Evolutionary conservation across 2,797 vertebrate genomes (phyloP).

Genomic region (Centropyge bicolor): DNA sequence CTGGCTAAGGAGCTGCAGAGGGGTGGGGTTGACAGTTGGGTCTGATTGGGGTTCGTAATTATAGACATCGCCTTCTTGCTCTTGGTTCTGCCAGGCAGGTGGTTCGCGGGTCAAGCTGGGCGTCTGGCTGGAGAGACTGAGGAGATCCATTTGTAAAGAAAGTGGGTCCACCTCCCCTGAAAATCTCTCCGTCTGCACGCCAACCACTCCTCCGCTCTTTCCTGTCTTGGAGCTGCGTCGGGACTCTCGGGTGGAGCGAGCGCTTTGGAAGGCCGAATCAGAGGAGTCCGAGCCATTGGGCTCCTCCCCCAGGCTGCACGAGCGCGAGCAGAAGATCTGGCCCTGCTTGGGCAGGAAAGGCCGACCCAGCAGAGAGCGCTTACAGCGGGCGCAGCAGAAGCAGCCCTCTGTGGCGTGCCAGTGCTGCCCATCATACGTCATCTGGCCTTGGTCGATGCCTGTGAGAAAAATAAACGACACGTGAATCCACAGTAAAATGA

Average conservation of each 20-base stretch:
- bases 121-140: constrained; percentile 96
- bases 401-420: constrained; percentile 98
- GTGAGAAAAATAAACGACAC: constrained; percentile 34
- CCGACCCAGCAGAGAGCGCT: constrained; percentile 95
- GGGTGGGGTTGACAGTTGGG: constrained; percentile 79
- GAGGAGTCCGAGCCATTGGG: constrained; percentile 96
- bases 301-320: constrained; percentile 94
- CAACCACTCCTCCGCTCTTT: constrained; percentile 83
- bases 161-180: constrained; percentile 95
- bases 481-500: constrained; percentile 28
- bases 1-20: constrained; percentile 95
- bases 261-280: constrained; percentile 96
- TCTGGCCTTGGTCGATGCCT: constrained; percentile 99
- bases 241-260: constrained; percentile 94
- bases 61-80: constrained; percentile 83
- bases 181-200: constrained; percentile 85
- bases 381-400: constrained; percentile 97
- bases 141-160: constrained; percentile 97
- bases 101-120: constrained; percentile 93
- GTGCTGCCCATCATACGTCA: constrained; percentile 98
- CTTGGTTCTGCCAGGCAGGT: constrained; percentile 92
- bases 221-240: constrained; percentile 93
- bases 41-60: constrained; percentile 89
- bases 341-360: constrained; percentile 98
- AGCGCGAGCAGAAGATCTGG: constrained; percentile 98